These are phyloP conservation scores for Scophthalmus maximus DNA, from an alignment of 2,113 vertebrate species.

Conservation along the genomic window DNA sequence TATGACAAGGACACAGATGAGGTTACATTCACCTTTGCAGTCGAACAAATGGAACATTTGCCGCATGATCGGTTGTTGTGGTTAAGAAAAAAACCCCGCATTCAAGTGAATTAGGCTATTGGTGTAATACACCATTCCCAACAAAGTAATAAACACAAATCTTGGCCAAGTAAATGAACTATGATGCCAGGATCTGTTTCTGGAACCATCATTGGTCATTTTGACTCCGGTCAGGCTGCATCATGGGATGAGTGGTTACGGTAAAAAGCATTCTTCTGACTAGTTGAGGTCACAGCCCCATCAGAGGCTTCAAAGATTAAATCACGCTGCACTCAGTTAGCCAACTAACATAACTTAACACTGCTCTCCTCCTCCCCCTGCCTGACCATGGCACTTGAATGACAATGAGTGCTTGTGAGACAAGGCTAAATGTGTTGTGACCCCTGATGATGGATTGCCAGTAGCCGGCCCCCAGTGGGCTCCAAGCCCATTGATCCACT, in stretches of 20 bases:
- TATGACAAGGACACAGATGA: constrained; percentile 21
- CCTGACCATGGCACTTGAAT: constrained; percentile 64
- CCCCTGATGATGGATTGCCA: constrained; percentile 70
- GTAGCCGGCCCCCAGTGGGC: constrained; percentile 52
- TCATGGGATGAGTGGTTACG: constrained; percentile 2
- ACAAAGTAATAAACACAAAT: constrained; percentile 12
- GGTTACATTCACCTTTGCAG: constrained; percentile 9
- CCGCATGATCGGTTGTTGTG: background rate
- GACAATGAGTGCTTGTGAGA: constrained; percentile 68
- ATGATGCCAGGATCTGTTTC: constrained; percentile 9
- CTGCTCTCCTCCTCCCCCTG: constrained; percentile 19
- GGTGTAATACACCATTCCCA: background rate
- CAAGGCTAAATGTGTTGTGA: constrained; percentile 71
- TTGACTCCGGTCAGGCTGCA: background rate
- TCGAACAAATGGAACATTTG: background rate
- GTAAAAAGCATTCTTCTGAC: constrained; percentile 33
- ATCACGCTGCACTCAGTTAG: constrained; percentile 24
- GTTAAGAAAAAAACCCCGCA: too few relatives aligned
- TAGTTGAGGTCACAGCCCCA: constrained; percentile 22
- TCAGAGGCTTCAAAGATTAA: constrained; percentile 41
- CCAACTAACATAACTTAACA: constrained; percentile 50
- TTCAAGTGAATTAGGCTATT: background rate
- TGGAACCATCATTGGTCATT: constrained; percentile 9
- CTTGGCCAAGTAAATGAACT: constrained; percentile 3
- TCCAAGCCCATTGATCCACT: constrained; percentile 63